Evolutionary conservation across 2,797 vertebrate genomes (phyloP).

Genomic region (Danio jaintianensis): DNA sequence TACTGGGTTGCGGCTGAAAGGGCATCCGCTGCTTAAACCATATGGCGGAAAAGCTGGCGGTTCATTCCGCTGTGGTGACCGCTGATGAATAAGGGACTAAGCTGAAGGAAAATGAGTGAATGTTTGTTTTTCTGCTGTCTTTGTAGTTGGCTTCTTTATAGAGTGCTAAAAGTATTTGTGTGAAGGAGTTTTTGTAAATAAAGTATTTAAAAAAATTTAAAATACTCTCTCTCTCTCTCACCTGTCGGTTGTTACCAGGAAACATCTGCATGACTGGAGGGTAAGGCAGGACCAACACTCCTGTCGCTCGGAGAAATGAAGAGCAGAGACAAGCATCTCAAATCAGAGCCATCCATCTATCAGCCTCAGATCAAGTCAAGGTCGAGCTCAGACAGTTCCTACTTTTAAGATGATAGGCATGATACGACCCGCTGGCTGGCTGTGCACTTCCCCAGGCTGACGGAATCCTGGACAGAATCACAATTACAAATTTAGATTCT

Average conservation of each 20-base stretch:
- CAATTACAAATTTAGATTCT: background rate
- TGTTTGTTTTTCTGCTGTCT: no score
- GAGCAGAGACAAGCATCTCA: conserved; percentile 30
- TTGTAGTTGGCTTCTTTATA: no score
- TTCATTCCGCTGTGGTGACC: no score
- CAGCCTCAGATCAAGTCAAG: conserved; percentile 53
- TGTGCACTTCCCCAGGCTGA: background rate
- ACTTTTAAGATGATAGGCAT: conserved; percentile 44
- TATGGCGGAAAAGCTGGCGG: no score
- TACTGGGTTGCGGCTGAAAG: no score
- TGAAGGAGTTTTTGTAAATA: no score
- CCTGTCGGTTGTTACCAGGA: background rate
- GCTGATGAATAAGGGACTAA: no score
- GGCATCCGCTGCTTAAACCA: no score
- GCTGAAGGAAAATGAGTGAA: no score
- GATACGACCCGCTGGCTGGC: conserved; percentile 10
- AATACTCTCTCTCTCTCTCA: background rate
- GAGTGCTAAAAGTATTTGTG: no score
- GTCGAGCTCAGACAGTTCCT: conserved; percentile 34
- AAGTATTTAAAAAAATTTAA: no score
- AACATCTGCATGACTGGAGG: conserved; percentile 36
- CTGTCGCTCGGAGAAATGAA: conserved; percentile 32
- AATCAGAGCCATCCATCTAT: conserved; percentile 49
- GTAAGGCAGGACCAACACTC: background rate
- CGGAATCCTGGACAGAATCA: background rate